phyloP scores from a whole-genome alignment of 64 coral and sea anemone genomes.

The Porites lutea region DNA sequence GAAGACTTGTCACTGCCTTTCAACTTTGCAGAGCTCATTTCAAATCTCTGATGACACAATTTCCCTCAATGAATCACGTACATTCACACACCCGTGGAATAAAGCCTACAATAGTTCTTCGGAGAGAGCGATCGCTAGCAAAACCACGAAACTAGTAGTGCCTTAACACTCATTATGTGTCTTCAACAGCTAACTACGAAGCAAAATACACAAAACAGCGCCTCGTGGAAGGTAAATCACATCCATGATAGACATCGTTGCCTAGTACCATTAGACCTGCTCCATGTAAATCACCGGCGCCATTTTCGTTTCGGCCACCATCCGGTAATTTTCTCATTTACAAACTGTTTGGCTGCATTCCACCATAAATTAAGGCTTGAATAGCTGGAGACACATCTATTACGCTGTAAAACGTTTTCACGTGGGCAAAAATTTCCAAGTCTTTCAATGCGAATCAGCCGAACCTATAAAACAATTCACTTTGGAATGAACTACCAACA shows the following conservation, averaged over 20 bases:
- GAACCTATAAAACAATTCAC: conserved; percentile 41
- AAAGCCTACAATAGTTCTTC: not conserved
- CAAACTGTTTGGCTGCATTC: conserved; percentile 29
- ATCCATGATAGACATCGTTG: not conserved
- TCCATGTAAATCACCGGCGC: not conserved
- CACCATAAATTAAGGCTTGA: not conserved
- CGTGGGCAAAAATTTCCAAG: not conserved
- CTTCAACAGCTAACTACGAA: not conserved
- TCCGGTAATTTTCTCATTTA: conserved; percentile 38
- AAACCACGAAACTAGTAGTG: not conserved
- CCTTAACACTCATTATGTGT: not conserved
- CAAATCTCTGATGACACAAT: not conserved
- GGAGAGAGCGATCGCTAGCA: not conserved
- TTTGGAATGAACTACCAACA: not conserved
- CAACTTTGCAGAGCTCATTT: conserved; percentile 21
- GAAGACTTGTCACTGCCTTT: not conserved
- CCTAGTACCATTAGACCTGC: not conserved
- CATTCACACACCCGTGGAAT: not conserved
- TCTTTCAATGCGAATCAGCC: not conserved
- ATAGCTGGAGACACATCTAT: not conserved
- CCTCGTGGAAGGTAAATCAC: conserved; percentile 9
- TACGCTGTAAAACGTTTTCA: not conserved
- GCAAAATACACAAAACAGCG: not conserved
- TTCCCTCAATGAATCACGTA: not conserved
- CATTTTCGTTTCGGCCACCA: conserved; percentile 6